Percentiles rank a stretch among this genome's conserved stretches.
phyloP scores from a whole-genome alignment of 2,113 vertebrate species.

The Phocoena phocoena region DNA sequence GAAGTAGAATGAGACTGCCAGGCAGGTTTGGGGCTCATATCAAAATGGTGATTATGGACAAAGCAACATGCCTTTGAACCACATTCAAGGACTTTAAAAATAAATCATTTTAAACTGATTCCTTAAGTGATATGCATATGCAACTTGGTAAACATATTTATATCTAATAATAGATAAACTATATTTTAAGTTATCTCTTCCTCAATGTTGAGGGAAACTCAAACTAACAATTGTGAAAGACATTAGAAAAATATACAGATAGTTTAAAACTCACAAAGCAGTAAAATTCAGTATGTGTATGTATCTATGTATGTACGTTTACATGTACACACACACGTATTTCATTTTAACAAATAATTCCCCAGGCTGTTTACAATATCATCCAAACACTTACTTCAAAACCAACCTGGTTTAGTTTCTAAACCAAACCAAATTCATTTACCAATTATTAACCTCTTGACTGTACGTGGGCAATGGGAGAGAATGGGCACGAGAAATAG shows the following conservation, averaged over 20 bases:
- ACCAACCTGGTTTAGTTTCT: not conserved
- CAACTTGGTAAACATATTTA: not conserved
- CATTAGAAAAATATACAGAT: not conserved
- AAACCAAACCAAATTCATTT: not conserved
- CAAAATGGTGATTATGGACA: not conserved
- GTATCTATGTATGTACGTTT: too few species aligned
- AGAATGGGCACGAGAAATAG: not conserved
- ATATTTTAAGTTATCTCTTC: not conserved
- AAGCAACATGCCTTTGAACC: not conserved
- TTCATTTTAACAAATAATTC: not conserved
- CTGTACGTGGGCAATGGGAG: not conserved
- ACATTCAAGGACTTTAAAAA: not conserved
- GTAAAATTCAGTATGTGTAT: not conserved
- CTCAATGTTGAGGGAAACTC: not conserved
- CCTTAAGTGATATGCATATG: not conserved
- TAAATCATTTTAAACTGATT: not conserved
- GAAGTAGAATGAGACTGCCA: not conserved
- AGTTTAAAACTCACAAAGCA: not conserved
- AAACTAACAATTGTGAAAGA: not conserved
- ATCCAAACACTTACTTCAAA: not conserved
- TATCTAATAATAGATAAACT: not conserved
- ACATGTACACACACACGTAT: not conserved
- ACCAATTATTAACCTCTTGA: constrained; percentile 23
- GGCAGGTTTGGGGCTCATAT: not conserved
- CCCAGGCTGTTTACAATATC: not conserved